A percentile compares a stretch with the other conserved stretches of the same genome.
Conservation (phyloP, 2,113 vertebrate species). For the Chauna torquata region DNA sequence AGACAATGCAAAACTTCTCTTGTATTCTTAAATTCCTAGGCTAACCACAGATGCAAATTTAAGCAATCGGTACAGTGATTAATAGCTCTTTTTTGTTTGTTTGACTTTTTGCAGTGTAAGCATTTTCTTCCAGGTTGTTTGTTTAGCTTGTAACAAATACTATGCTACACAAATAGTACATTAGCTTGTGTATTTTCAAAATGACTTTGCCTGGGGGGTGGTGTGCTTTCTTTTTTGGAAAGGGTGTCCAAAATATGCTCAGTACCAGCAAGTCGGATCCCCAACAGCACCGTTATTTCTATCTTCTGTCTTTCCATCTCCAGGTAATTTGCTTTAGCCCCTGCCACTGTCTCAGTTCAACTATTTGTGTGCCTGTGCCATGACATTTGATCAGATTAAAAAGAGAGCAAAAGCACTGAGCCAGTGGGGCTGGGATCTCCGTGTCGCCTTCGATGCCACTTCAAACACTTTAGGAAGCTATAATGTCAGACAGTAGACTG, state of each 20-base stretch:
- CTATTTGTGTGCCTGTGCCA: neutral
- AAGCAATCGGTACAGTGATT: neutral
- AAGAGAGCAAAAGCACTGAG: constrained; percentile 6
- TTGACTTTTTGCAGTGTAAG: neutral
- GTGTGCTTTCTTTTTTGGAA: neutral
- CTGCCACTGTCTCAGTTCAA: neutral
- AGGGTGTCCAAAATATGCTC: neutral
- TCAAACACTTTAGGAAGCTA: neutral
- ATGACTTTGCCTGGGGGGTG: neutral
- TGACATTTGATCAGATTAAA: neutral
- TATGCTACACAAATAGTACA: neutral
- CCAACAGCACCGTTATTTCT: neutral
- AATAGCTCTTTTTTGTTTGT: neutral
- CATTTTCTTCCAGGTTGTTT: neutral
- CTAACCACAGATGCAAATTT: neutral
- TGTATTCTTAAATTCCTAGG: neutral
- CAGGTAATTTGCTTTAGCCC: neutral
- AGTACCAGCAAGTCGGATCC: neutral
- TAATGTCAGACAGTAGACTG: neutral
- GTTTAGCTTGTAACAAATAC: neutral
- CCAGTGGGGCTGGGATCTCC: neutral
- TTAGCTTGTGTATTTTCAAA: neutral
- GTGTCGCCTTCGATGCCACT: neutral
- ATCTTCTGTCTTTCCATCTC: neutral
- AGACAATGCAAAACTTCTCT: neutral